A percentile compares a stretch with the other conserved stretches of the same genome.
Evolutionary conservation across 2,888 invertebrate species (phyloP).

Genomic region (Chymomyza procnemis): DNA sequence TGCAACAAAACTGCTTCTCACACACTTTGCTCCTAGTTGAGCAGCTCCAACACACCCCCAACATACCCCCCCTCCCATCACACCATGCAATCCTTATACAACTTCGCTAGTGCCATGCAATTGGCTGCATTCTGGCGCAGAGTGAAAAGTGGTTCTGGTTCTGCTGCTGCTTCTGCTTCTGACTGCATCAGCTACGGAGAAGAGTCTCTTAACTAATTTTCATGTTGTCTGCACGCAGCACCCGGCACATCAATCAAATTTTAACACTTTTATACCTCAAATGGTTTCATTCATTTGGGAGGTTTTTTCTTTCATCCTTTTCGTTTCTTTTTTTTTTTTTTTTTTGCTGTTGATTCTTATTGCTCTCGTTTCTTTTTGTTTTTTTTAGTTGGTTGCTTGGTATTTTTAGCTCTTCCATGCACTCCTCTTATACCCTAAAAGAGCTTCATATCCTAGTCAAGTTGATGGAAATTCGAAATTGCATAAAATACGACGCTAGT

Average conservation of each 20-base stretch:
- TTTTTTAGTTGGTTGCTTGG: background rate
- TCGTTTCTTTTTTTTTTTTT: background rate
- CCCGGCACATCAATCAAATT: slow-evolving; percentile 63
- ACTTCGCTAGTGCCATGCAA: background rate
- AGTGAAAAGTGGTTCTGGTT: slow-evolving; percentile 4
- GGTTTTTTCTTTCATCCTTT: too few species aligned
- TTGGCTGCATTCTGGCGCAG: slow-evolving; percentile 13
- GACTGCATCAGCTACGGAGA: background rate
- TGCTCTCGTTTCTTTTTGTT: background rate
- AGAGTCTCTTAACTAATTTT: slow-evolving; percentile 54
- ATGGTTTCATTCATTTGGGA: background rate
- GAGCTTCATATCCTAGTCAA: too few species aligned
- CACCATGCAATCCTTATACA: too few species aligned
- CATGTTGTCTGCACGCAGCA: slow-evolving; percentile 53
- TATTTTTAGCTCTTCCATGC: background rate
- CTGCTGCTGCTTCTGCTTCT: too few species aligned
- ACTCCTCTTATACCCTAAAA: background rate
- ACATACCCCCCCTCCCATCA: too few species aligned
- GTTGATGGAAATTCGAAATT: too few species aligned
- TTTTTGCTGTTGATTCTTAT: background rate
- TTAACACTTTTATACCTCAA: slow-evolving; percentile 38
- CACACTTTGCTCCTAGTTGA: background rate
- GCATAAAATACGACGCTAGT: too few species aligned
- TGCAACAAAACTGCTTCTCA: background rate
- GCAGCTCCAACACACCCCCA: too few species aligned